These are phyloP conservation scores for Orchestes rusci DNA, from an alignment of 2,888 invertebrate species.

Conservation along the genomic window DNA sequence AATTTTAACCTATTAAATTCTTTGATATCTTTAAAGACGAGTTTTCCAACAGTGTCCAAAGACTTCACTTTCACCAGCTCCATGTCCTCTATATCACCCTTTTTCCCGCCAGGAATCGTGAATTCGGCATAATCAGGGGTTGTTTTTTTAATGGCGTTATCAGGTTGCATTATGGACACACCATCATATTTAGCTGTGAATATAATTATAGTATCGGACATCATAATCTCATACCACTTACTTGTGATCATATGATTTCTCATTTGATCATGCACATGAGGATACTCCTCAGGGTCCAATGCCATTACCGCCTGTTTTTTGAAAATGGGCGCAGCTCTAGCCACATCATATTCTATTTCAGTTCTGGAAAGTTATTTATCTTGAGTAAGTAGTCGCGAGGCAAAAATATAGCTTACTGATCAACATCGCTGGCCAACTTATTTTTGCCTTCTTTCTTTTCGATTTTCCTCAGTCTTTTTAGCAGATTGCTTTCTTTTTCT, in stretches of 20 bases:
- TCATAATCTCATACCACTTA: slow-evolving; percentile 17
- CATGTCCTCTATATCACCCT: slow-evolving; percentile 52
- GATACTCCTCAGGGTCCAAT: slow-evolving; percentile 54
- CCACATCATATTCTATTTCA: slow-evolving; percentile 33
- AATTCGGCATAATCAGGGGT: slow-evolving; percentile 79
- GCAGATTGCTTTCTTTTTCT: slow-evolving; percentile 69
- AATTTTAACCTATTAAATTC: slow-evolving; percentile 57
- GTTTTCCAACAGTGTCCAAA: slow-evolving; percentile 69
- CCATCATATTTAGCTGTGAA: slow-evolving; percentile 34
- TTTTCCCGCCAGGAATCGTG: slow-evolving; percentile 64
- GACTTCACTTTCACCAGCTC: slow-evolving; percentile 40
- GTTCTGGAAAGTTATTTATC: slow-evolving; percentile 21
- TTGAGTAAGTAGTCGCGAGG: neutral
- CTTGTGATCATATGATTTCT: slow-evolving; percentile 44
- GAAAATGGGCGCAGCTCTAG: slow-evolving; percentile 33
- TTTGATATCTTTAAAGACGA: slow-evolving; percentile 83
- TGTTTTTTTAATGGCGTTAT: slow-evolving; percentile 66
- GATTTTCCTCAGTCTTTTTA: slow-evolving; percentile 73
- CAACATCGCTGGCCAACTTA: too few relatives aligned
- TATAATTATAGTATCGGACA: neutral
- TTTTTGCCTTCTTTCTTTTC: slow-evolving; percentile 83
- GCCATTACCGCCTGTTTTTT: slow-evolving; percentile 40
- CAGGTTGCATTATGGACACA: slow-evolving; percentile 49
- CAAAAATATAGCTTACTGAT: slow-evolving; percentile 7
- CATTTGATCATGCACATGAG: slow-evolving; percentile 82